These are phyloP conservation scores for Pachycephala philippinensis DNA, from an alignment of 2,113 vertebrate genomes.

Conservation along the genomic window DNA sequence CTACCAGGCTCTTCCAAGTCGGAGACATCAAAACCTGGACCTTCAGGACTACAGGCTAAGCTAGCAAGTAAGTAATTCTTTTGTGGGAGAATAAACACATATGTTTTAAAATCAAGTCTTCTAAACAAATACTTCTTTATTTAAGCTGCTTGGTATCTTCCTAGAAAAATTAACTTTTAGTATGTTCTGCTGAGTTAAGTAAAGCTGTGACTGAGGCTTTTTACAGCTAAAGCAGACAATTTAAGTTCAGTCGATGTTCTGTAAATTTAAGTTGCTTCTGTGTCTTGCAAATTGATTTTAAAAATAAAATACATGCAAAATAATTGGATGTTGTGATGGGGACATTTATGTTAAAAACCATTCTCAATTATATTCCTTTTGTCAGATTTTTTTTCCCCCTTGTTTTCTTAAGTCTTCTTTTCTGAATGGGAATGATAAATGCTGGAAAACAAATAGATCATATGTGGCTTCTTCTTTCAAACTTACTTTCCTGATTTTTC, in stretches of 20 bases:
- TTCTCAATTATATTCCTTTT: background rate
- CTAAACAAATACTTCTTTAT: background rate
- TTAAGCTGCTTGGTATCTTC: background rate
- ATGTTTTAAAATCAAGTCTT: background rate
- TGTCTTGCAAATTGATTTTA: background rate
- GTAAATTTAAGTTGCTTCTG: background rate
- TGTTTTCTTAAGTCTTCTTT: background rate
- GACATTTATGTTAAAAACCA: background rate
- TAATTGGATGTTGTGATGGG: background rate
- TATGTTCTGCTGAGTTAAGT: background rate
- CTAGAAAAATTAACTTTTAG: background rate
- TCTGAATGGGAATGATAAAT: background rate
- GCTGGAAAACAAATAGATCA: background rate
- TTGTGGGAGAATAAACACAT: background rate
- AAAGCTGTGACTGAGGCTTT: background rate
- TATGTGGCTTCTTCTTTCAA: background rate
- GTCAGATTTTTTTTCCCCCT: background rate
- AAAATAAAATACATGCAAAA: background rate
- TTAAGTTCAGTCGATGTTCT: background rate
- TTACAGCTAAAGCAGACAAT: background rate
- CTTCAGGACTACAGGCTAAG: slow-evolving; percentile 98
- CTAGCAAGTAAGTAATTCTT: slow-evolving; percentile 90
- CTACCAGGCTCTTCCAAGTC: slow-evolving; percentile 96
- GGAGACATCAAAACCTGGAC: slow-evolving; percentile 97
- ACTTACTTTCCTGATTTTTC: background rate